phyloP scores from a whole-genome alignment of 2,797 vertebrate species.

The Gallinago nigripennis region DNA sequence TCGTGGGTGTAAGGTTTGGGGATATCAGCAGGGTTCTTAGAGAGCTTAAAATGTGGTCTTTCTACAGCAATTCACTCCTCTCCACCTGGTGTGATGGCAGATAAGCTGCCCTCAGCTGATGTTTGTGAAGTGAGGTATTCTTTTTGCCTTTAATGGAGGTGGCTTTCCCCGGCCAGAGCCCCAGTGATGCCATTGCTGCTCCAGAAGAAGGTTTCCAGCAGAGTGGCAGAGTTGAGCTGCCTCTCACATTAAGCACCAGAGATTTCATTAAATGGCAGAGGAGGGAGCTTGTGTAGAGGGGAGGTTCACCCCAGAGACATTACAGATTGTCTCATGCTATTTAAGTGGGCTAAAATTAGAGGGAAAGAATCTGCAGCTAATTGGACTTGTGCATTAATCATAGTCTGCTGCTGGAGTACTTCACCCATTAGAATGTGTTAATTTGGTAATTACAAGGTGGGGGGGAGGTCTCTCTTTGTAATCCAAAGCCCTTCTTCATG shows the following conservation, averaged over 20 bases:
- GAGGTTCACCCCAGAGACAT: constrained; percentile 69
- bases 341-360: constrained; percentile 71
- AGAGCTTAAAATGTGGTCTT: background rate
- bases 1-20: background rate
- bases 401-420: constrained; percentile 66
- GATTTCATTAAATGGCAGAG: constrained; percentile 68
- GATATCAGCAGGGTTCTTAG: background rate
- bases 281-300: constrained; percentile 17
- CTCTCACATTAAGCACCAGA: constrained; percentile 45
- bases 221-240: constrained; percentile 60
- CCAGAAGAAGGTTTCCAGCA: constrained; percentile 27
- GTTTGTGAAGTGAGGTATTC: background rate
- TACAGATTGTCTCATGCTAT: constrained; percentile 56
- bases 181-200: rapidly evolving
- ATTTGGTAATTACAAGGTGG: constrained; percentile 77
- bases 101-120: background rate
- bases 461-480: constrained; percentile 62
- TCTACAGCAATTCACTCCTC: background rate
- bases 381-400: constrained; percentile 73
- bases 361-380: constrained; percentile 68
- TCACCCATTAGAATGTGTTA: constrained; percentile 74
- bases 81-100: background rate
- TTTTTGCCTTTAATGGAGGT: background rate
- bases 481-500: constrained; percentile 65
- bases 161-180: background rate